A percentile compares a stretch with the other conserved stretches of the same genome.
These are phyloP conservation scores for Dynastes hyllus DNA, from an alignment of 2,888 invertebrate genomes.

Conservation along the genomic window DNA sequence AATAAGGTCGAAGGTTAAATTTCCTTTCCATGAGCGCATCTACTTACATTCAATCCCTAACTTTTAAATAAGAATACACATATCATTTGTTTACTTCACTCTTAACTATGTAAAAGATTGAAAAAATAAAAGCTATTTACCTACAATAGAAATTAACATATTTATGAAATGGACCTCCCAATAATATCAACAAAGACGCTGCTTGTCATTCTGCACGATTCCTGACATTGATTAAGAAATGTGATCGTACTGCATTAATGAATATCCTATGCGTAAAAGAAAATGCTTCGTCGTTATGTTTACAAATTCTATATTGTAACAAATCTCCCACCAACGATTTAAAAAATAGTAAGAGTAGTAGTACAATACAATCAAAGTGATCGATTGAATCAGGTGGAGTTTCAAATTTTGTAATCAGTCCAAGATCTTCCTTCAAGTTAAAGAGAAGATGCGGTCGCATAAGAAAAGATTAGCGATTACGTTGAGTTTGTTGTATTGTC, in stretches of 20 bases:
- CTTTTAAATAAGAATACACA: too few species aligned
- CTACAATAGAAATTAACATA: too few species aligned
- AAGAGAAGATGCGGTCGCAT: slow-evolving; percentile 15
- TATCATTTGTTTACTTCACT: too few species aligned
- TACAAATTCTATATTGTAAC: slow-evolving; percentile 25
- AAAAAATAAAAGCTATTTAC: too few species aligned
- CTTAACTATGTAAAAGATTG: too few species aligned
- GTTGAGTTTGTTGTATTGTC: slow-evolving; percentile 20
- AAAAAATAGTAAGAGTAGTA: neutral
- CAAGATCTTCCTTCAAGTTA: slow-evolving; percentile 14
- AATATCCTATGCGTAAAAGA: neutral
- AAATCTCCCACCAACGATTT: slow-evolving; percentile 22
- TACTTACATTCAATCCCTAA: too few species aligned
- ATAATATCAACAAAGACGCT: slow-evolving; percentile 32
- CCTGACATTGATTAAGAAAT: slow-evolving; percentile 41
- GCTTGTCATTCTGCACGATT: slow-evolving; percentile 22
- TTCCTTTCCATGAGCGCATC: too few species aligned
- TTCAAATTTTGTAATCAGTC: slow-evolving; percentile 30
- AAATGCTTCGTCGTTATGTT: slow-evolving; percentile 27
- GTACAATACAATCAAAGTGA: slow-evolving; percentile 4
- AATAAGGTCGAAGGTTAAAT: too few species aligned
- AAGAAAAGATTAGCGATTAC: neutral
- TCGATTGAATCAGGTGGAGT: neutral
- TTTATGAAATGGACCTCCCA: slow-evolving; percentile 16
- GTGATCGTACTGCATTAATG: slow-evolving; percentile 4